Evolutionary conservation across 2,888 invertebrate species (phyloP), one percentile per base, ranked within the genome.

Genomic region (Ecliptopera silaceata): DNA sequence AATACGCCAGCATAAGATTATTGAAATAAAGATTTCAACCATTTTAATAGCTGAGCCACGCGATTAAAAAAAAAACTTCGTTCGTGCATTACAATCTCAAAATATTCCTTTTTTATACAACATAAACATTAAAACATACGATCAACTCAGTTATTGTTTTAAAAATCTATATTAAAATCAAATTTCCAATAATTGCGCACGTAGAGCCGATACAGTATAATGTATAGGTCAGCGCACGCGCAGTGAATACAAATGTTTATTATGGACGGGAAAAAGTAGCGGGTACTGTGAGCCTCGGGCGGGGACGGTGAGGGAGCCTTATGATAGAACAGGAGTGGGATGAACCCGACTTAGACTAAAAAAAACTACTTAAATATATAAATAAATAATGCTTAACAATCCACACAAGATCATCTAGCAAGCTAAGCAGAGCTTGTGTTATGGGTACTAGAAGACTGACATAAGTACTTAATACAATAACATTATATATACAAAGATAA

Each of bases 221-320:
- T 56, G 56, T 53, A 56, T 43, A 56, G 67, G 67, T 68, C 58
- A 63, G 71, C 71, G 58, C 70, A 66, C 64, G 76, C 74, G 79
- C 70, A 66, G 63, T 59, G 90, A 87, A 90, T 90, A 90, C 88
- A 86, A 89, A 91, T 91, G 87, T 89, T 88, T 85, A 88, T 86
- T 85, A 84, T 84, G 80, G 78, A 66, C 65, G 75, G 83, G 86
- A 88, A 88, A 87, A 88, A 88, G 88, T 88, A 87, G 88, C 86
- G 73, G 77, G 75, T 79, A 84, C 86, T 86, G 86, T 85, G 69
- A 66, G 86, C 90, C 88, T 54, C 72, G 69, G 87, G 89, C 84
- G 34, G 70, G 74, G 77, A 78, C 78, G 73, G 86, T 85, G 87
- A 86, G 84, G 88, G 79, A 87, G 88, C 84, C 79, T 80, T 77